phyloP scores from a whole-genome alignment of 2,113 vertebrate genomes.

The Tetraodon nigroviridis region DNA sequence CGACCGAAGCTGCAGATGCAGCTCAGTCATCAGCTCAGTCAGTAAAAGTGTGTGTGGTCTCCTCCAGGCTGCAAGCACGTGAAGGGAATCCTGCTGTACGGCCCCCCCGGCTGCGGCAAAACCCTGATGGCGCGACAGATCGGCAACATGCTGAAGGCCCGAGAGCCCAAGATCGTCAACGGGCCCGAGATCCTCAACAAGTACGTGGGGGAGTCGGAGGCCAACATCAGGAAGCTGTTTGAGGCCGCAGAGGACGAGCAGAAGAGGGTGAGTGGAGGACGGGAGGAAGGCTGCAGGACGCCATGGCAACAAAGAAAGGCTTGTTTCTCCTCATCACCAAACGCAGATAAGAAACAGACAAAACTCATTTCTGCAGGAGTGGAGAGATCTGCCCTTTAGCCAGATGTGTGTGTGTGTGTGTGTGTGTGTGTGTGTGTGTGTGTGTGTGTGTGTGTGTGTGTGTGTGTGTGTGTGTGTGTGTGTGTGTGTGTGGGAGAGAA shows the following conservation, averaged over 20 bases:
- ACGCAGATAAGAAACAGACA: constrained; percentile 27
- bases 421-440: constrained; percentile 12
- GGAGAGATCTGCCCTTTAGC: constrained; percentile 70
- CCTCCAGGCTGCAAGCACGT: constrained; percentile 93
- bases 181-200: constrained; percentile 98
- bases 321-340: not conserved
- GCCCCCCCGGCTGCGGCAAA: constrained; percentile 94
- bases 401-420: constrained; percentile 33
- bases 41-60: not conserved
- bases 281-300: not conserved
- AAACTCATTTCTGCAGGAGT: constrained; percentile 57
- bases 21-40: not conserved
- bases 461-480: constrained; percentile 17
- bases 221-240: constrained; percentile 96
- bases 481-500: constrained; percentile 5
- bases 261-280: constrained; percentile 79
- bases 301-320: not conserved
- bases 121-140: constrained; percentile 97
- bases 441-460: constrained; percentile 29
- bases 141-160: constrained; percentile 95
- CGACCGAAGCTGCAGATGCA: not conserved
- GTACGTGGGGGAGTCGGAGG: constrained; percentile 94
- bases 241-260: constrained; percentile 97
- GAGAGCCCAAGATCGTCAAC: constrained; percentile 95
- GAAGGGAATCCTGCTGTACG: constrained; percentile 94